Percentiles rank a stretch among this genome's conserved stretches.
Conservation (phyloP, 2,797 vertebrate species). For the Micropoecilia bifurca region DNA sequence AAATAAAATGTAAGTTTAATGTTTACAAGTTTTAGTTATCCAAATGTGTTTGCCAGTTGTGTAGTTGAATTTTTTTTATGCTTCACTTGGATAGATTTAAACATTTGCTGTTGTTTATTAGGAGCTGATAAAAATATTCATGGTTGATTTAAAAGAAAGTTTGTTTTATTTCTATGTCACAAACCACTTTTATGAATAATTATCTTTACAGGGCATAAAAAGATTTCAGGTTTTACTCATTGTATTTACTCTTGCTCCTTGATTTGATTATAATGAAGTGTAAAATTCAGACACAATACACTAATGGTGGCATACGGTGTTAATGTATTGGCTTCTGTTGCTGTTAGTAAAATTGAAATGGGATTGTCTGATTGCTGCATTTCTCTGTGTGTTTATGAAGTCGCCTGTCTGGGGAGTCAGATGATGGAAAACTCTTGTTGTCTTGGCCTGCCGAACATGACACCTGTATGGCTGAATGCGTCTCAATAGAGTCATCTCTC, state of each 20-base stretch:
- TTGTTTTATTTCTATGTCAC: background rate
- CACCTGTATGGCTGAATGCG: constrained; percentile 69
- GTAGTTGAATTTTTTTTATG: too few species aligned
- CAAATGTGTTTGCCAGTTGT: too few species aligned
- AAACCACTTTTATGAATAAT: background rate
- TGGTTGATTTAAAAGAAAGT: too few species aligned
- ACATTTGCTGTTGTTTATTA: too few species aligned
- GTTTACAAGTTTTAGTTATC: too few species aligned
- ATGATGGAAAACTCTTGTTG: constrained; percentile 66
- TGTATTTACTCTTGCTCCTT: background rate
- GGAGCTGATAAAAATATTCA: too few species aligned
- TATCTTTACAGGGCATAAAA: background rate
- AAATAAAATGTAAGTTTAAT: too few species aligned
- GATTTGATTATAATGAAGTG: background rate
- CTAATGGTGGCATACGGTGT: background rate
- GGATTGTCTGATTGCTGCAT: constrained; percentile 40
- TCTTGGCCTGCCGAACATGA: constrained; percentile 67
- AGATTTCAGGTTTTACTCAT: background rate
- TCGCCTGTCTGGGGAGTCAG: constrained; percentile 44
- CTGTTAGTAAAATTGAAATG: constrained; percentile 29
- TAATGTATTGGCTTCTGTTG: constrained; percentile 13
- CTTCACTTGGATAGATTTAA: too few species aligned
- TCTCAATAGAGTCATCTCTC: constrained; percentile 66
- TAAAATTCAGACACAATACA: background rate
- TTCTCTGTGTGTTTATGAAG: constrained; percentile 46